Percentiles rank a stretch among this genome's conserved stretches.
Conservation (phyloP, 2,888 invertebrate species). For the Drosophila sordidula region DNA sequence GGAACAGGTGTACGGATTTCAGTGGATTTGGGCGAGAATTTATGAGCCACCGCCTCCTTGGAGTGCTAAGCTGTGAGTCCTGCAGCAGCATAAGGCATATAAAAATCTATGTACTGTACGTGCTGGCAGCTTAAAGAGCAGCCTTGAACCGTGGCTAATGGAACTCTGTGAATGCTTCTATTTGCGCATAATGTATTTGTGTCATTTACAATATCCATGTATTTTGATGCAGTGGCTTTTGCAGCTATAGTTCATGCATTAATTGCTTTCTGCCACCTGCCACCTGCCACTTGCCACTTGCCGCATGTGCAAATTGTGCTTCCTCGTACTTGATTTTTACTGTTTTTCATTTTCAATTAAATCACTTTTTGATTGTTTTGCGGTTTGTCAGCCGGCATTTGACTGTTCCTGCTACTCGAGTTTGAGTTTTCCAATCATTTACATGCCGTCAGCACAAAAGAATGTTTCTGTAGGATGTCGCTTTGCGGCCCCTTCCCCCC, state of each 20-base stretch:
- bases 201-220: neutral
- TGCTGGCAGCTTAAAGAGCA: constrained; percentile 37
- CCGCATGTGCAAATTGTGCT: constrained; percentile 10
- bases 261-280: constrained; percentile 41
- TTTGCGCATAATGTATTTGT: neutral
- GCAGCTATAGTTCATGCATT: constrained; percentile 25
- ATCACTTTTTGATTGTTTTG: constrained; percentile 46
- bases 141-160: constrained; percentile 25
- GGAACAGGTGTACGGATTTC: constrained; percentile 71
- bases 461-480: constrained; percentile 11
- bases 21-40: constrained; percentile 65
- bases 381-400: constrained; percentile 40
- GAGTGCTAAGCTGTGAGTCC: constrained; percentile 28
- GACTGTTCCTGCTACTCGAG: constrained; percentile 18
- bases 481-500: constrained; percentile 22
- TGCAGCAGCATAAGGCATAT: constrained; percentile 43
- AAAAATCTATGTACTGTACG: constrained; percentile 69
- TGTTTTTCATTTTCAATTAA: constrained; percentile 35
- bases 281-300: too few species aligned
- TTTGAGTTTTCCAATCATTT: constrained; percentile 51
- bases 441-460: constrained; percentile 59
- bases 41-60: constrained; percentile 33
- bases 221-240: constrained; percentile 16
- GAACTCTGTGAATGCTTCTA: constrained; percentile 2
- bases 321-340: constrained; percentile 1